A percentile compares a stretch with the other conserved stretches of the same genome.
Evolutionary conservation across 2,797 vertebrate species (phyloP).

Genomic region (Chelon labrosus): DNA sequence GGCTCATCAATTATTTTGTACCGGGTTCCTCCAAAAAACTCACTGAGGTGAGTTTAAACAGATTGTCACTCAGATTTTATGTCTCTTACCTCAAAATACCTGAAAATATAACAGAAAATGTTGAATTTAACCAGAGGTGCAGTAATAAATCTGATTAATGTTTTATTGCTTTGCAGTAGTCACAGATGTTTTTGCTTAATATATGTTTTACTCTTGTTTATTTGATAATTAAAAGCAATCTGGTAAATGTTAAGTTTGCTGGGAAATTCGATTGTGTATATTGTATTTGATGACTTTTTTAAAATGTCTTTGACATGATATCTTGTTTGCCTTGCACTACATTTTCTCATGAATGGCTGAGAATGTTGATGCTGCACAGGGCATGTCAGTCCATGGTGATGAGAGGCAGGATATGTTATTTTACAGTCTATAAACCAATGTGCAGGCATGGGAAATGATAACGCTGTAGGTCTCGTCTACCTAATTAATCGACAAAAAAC

Average conservation of each 20-base stretch:
- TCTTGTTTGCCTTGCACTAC: conserved; percentile 15
- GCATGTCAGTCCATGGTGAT: conserved; percentile 7
- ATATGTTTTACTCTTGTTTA: too few relatives aligned
- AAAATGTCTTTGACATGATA: conserved; percentile 30
- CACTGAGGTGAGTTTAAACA: too few relatives aligned
- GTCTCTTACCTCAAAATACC: too few relatives aligned
- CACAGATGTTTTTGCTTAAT: too few relatives aligned
- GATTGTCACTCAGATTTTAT: too few relatives aligned
- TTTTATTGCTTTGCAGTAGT: too few relatives aligned
- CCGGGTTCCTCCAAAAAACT: too few relatives aligned
- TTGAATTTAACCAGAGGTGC: too few relatives aligned
- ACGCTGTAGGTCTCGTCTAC: background rate
- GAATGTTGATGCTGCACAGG: conserved; percentile 30
- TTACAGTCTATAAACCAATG: conserved; percentile 22
- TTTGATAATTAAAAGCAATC: too few relatives aligned
- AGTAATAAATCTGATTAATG: too few relatives aligned
- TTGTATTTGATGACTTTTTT: background rate
- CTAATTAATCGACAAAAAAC: conserved; percentile 55
- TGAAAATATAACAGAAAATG: too few relatives aligned
- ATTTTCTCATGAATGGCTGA: conserved; percentile 44
- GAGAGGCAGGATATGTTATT: conserved; percentile 26
- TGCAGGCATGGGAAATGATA: conserved; percentile 40
- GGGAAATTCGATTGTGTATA: background rate
- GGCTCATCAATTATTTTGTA: background rate
- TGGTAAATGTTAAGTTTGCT: too few relatives aligned